phyloP scores from a whole-genome alignment of 92 coral and sea anemone species.

The Isaurus tuberculatus region DNA sequence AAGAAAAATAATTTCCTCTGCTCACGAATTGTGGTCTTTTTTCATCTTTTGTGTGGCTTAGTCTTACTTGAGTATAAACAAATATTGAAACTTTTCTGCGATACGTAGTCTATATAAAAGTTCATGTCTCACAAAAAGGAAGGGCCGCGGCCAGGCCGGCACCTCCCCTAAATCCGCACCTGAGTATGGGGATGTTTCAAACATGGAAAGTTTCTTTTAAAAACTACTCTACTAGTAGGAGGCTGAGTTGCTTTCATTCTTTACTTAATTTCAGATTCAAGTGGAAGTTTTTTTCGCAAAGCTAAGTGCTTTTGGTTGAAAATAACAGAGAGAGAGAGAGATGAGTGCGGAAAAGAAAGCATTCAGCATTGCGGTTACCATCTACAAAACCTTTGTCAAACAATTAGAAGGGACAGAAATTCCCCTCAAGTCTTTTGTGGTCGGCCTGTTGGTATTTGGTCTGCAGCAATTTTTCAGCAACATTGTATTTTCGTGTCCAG shows the following conservation, averaged over 20 bases:
- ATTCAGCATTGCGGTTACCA: conserved; percentile 4
- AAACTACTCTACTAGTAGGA: too few species aligned
- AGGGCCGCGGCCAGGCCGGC: too few species aligned
- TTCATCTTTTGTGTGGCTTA: too few species aligned
- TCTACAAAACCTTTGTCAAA: conserved; percentile 33
- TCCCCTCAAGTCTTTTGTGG: conserved; percentile 70
- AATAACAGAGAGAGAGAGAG: not conserved
- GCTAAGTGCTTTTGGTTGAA: not conserved
- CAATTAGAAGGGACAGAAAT: conserved; percentile 44
- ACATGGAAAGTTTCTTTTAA: too few species aligned
- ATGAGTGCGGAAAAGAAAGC: conserved; percentile 10
- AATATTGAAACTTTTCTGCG: too few species aligned
- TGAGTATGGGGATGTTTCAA: too few species aligned
- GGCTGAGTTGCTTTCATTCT: not conserved
- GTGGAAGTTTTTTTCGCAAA: not conserved
- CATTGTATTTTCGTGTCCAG: conserved; percentile 76
- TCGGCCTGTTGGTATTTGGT: conserved; percentile 66
- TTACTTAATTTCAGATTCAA: not conserved
- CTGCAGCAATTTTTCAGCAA: conserved; percentile 74
- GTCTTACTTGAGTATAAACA: too few species aligned
- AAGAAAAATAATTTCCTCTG: too few species aligned
- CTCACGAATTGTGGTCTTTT: too few species aligned
- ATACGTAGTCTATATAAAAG: too few species aligned
- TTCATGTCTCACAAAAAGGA: too few species aligned
- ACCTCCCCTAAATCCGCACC: too few species aligned